phyloP scores from a whole-genome alignment of 2,888 invertebrate species.

The Litoditis marina region DNA sequence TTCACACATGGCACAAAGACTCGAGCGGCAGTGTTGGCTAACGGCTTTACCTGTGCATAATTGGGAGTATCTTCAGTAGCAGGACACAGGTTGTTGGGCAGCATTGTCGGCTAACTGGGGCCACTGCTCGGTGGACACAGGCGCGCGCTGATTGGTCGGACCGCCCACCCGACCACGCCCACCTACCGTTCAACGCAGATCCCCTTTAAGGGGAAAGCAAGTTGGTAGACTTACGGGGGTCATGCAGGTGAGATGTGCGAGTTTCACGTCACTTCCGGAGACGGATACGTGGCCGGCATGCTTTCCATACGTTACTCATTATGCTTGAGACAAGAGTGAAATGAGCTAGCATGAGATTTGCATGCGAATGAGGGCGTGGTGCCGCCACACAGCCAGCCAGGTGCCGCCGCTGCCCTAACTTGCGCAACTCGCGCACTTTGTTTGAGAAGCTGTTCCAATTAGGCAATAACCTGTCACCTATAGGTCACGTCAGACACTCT shows the following conservation, averaged over 20 bases:
- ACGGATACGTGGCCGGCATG: not conserved
- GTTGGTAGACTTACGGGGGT: no score
- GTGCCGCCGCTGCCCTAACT: slow-evolving; percentile 10
- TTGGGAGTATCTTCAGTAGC: slow-evolving; percentile 7
- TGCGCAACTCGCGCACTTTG: no score
- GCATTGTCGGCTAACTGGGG: slow-evolving; percentile 3
- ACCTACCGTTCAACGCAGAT: not conserved
- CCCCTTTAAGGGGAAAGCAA: not conserved
- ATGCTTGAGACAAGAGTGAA: not conserved
- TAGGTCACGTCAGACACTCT: no score
- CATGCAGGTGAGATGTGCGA: not conserved
- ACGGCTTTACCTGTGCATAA: slow-evolving; percentile 12
- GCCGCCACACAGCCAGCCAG: slow-evolving; percentile 11
- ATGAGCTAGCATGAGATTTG: slow-evolving; percentile 14
- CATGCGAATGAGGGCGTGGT: slow-evolving; percentile 15
- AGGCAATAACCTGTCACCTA: no score
- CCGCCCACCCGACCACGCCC: slow-evolving; percentile 10
- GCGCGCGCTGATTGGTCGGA: slow-evolving; percentile 11
- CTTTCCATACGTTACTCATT: no score
- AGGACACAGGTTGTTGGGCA: slow-evolving; percentile 19
- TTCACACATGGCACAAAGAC: not conserved
- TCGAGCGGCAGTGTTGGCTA: no score
- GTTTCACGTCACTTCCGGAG: not conserved
- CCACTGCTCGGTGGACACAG: slow-evolving; percentile 1
- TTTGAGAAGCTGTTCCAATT: slow-evolving; percentile 11